Evolutionary conservation across 2,888 invertebrate species (phyloP).

Genomic region (Melieria omissa): DNA sequence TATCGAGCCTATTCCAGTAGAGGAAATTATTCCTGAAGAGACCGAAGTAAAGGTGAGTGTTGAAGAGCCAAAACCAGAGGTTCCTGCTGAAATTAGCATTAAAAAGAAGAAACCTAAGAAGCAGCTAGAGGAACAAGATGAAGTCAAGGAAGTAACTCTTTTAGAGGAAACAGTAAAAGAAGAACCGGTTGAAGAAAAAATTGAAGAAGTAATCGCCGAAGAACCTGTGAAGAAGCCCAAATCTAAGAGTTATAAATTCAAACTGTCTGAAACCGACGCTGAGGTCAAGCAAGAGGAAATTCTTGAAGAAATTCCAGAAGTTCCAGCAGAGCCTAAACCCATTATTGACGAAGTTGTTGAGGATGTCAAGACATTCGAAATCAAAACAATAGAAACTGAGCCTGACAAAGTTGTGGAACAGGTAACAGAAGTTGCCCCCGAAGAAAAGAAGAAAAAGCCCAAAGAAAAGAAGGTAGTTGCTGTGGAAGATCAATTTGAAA

Average conservation of each 20-base stretch:
- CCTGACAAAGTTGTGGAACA: slow-evolving; percentile 44
- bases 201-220: slow-evolving; percentile 40
- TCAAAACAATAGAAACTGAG: slow-evolving; percentile 53
- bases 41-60: slow-evolving; percentile 52
- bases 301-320: slow-evolving; percentile 46
- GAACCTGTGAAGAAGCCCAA: slow-evolving; percentile 41
- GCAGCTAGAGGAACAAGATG: slow-evolving; percentile 55
- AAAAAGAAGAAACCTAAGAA: slow-evolving; percentile 56
- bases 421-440: slow-evolving; percentile 43
- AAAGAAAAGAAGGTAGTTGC: slow-evolving; percentile 43
- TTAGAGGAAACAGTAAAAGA: slow-evolving; percentile 53
- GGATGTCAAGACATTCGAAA: slow-evolving; percentile 54
- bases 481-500: slow-evolving; percentile 39
- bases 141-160: slow-evolving; percentile 45
- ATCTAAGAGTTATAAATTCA: slow-evolving; percentile 51
- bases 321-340: slow-evolving; percentile 37
- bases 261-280: slow-evolving; percentile 55
- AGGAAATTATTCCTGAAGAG: slow-evolving; percentile 61
- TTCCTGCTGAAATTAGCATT: slow-evolving; percentile 43
- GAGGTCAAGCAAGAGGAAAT: slow-evolving; percentile 49
- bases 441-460: slow-evolving; percentile 52
- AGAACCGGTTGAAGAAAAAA: slow-evolving; percentile 41
- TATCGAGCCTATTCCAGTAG: slow-evolving; percentile 47
- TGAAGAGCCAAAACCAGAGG: slow-evolving; percentile 46
- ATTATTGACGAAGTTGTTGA: slow-evolving; percentile 45